phyloP scores from a whole-genome alignment of 2,113 vertebrate species.

The Corydoras maculifer region DNA sequence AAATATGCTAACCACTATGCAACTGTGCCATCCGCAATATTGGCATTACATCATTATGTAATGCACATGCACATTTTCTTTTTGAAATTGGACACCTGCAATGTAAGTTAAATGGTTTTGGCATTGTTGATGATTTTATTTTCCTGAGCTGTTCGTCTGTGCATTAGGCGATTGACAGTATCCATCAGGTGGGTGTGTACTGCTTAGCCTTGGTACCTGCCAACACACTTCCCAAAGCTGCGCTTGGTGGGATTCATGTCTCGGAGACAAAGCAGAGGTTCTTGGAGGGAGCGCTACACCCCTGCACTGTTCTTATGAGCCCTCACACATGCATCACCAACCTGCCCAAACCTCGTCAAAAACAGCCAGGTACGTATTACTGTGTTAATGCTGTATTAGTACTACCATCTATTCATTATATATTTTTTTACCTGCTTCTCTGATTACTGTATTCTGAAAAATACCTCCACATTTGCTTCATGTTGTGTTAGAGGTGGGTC shows the following conservation, averaged over 20 bases:
- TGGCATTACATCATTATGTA: no score
- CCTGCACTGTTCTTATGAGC: conserved; percentile 92
- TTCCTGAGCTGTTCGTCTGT: background rate
- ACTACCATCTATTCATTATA: no score
- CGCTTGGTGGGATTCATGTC: conserved; percentile 89
- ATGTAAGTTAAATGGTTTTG: no score
- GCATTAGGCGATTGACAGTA: conserved; percentile 88
- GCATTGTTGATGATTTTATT: no score
- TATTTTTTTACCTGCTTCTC: no score
- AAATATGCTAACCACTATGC: no score
- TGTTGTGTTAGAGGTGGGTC: conserved; percentile 77
- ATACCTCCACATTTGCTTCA: background rate
- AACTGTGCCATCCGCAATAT: no score
- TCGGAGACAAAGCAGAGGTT: conserved; percentile 95
- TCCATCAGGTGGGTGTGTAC: conserved; percentile 94
- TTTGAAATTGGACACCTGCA: no score
- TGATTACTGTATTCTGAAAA: no score
- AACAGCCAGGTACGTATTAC: conserved; percentile 76
- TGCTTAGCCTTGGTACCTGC: conserved; percentile 93
- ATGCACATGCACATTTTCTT: no score
- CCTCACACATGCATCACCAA: conserved; percentile 95
- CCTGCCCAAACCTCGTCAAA: conserved; percentile 90
- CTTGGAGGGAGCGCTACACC: conserved; percentile 86
- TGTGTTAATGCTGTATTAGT: no score
- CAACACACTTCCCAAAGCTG: conserved; percentile 92